Base-by-base conservation (phyloP, 2,797 vertebrate genomes). In the Sitta carolinensis region DNA sequence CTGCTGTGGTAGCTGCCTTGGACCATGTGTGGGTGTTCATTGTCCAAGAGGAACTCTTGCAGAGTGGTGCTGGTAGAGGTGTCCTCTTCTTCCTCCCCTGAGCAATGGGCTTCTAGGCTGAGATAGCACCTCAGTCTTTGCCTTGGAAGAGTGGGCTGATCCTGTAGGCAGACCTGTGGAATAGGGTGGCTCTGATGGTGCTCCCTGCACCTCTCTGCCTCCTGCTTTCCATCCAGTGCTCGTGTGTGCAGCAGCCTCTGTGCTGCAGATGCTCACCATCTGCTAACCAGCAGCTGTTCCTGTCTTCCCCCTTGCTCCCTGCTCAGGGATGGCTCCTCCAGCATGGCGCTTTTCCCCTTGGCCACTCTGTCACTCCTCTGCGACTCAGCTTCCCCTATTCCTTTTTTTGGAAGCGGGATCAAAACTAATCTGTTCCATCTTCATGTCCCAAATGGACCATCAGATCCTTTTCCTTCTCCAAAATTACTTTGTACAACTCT, bases 221-320 rank as follows among this genome's bases (percentile, higher is more conserved):
- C 61, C 55, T 29, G 7, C 62, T 74, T 91, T 80, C 62, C 55
- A 43, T 47, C n/a, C 58, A 10, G 13, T 0, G 1, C 50, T 50
- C 4, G 34, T 5, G 7, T 7, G 0, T 22, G 40, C 64, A 50
- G 57, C 64, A 79, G 59, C 52, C 78, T 52, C 59, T 2, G 7
- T 61, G 57, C 68, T 89, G 84, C 93, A 91, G 89, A 94, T 96
- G 89, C 61, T 92, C 75, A 43, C 94, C 74, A 77, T 94, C 95
- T 96, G 94, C 81, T 87, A 27, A 12, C 27, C 78, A 90, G 89
- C 84, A 92, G 90, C 91, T 96, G 93, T 84, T 90, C 67, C 62
- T 40, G 48, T 42, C 74, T 78, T 78, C 77, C 45, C 87, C 7
- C 62, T 63, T 2, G 0, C 74, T 89, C 17, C 32, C 50, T 22